Evolutionary conservation across 2,888 invertebrate species (phyloP).

Genomic region (Ariolimax columbianus): DNA sequence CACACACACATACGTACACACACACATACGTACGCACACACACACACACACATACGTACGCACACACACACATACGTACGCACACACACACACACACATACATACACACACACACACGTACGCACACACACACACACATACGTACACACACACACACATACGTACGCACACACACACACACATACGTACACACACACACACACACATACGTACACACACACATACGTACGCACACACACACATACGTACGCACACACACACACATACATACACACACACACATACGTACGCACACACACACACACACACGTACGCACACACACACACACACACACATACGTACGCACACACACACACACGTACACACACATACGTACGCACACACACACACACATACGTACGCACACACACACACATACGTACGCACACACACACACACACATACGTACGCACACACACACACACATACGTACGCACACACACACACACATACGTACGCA

Average conservation of each 20-base stretch:
- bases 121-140: not conserved
- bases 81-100: not conserved
- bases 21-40: conserved; percentile 10
- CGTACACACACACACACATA: not conserved
- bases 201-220: not conserved
- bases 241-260: not conserved
- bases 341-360: not conserved
- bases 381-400: not conserved
- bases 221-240: not conserved
- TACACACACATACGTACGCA: not conserved
- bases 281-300: not conserved
- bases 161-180: not conserved
- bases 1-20: not conserved
- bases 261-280: not conserved
- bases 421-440: not conserved
- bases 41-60: not conserved
- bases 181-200: not conserved
- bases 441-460: not conserved
- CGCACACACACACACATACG: not conserved
- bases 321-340: conserved; percentile 8
- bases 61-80: not conserved
- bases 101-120: not conserved
- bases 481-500: not conserved
- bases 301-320: not conserved
- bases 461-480: not conserved